phyloP scores from a whole-genome alignment of 1,140 invertebrate species.

The Stegodyphus mimosarum region DNA sequence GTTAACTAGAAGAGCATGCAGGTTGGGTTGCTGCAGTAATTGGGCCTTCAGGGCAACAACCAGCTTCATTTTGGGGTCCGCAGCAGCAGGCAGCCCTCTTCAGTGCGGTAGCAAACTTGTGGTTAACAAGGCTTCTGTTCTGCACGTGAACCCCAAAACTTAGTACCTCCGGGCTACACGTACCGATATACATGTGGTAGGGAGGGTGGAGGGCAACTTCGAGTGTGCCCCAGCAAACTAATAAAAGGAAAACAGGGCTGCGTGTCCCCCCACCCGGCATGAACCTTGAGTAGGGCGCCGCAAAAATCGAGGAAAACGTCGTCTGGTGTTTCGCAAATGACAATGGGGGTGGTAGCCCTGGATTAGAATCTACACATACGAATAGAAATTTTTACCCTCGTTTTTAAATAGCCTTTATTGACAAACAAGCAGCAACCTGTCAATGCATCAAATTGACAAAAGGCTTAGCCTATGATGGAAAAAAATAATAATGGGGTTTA shows the following conservation, averaged over 20 bases:
- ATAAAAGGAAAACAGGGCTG: constrained; percentile 51
- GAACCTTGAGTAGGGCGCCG: neutral
- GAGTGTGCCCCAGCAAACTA: constrained; percentile 54
- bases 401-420: too few relatives aligned
- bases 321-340: neutral
- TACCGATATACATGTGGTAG: constrained; percentile 13
- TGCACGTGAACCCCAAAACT: constrained; percentile 29
- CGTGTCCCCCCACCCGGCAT: neutral
- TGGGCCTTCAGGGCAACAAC: constrained; percentile 55
- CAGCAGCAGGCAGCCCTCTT: constrained; percentile 16
- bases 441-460: too few relatives aligned
- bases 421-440: too few relatives aligned
- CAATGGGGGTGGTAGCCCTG: constrained; percentile 10
- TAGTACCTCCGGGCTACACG: constrained; percentile 54
- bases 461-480: too few relatives aligned
- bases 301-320: neutral
- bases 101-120: constrained; percentile 54
- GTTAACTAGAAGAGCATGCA: constrained; percentile 51
- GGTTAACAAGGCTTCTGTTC: constrained; percentile 59
- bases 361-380: constrained; percentile 21
- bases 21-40: constrained; percentile 39
- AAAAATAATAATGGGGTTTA: too few relatives aligned
- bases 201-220: constrained; percentile 30
- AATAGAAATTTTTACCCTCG: neutral
- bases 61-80: constrained; percentile 33